Evolutionary conservation across 2,888 invertebrate species (phyloP).

Genomic region (Chymomyza amoena): DNA sequence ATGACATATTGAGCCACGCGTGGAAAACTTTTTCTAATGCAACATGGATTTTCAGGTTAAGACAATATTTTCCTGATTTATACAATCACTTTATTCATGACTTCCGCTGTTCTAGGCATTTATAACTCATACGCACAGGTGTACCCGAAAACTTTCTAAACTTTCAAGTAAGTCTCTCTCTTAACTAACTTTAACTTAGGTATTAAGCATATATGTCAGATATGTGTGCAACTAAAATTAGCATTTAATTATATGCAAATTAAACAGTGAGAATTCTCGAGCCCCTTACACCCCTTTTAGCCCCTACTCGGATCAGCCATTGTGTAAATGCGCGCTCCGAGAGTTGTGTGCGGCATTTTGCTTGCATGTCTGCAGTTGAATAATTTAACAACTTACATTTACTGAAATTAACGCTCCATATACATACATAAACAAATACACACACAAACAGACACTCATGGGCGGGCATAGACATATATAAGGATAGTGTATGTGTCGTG

Average conservation of each 20-base stretch:
- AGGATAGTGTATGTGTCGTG: conserved; percentile 18
- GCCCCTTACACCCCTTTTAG: background rate
- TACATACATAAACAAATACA: conserved; percentile 19
- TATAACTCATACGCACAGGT: background rate
- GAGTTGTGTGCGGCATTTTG: conserved; percentile 37
- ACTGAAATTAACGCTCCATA: conserved; percentile 67
- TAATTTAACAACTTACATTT: conserved; percentile 69
- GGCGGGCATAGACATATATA: conserved; percentile 13
- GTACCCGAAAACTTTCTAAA: background rate
- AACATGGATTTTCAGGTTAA: too few species aligned
- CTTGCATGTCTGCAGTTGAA: conserved; percentile 67
- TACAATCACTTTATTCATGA: background rate
- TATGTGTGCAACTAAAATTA: conserved; percentile 48
- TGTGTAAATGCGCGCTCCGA: background rate
- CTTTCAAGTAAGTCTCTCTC: background rate
- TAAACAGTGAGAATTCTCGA: conserved; percentile 19
- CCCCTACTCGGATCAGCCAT: conserved; percentile 10
- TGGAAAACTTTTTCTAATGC: too few species aligned
- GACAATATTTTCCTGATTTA: background rate
- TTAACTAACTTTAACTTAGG: background rate
- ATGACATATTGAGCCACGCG: too few species aligned
- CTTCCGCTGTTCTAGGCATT: background rate
- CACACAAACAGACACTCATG: conserved; percentile 11
- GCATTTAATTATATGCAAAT: conserved; percentile 69
- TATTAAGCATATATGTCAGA: background rate